These are phyloP conservation scores for Colistium nudipinnis DNA, from an alignment of 2,113 vertebrate species.

Conservation along the genomic window DNA sequence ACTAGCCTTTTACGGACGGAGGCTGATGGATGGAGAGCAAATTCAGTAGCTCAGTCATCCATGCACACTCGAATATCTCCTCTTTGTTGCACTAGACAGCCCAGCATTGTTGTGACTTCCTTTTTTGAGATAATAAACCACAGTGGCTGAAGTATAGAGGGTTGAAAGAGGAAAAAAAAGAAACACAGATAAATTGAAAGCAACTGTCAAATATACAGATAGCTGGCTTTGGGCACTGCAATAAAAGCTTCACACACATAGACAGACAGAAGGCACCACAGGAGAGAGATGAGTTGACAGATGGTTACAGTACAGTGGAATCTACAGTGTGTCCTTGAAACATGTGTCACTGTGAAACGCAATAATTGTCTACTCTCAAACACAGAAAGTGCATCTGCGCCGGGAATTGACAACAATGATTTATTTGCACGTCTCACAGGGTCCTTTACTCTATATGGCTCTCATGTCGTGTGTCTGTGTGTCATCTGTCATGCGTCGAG, in stretches of 20 bases:
- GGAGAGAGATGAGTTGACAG: constrained; percentile 39
- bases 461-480: constrained; percentile 28
- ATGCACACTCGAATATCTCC: neutral
- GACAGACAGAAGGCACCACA: constrained; percentile 13
- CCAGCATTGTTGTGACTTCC: neutral
- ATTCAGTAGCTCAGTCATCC: neutral
- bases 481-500: constrained; percentile 52
- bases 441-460: constrained; percentile 41
- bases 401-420: constrained; percentile 57
- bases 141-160: neutral
- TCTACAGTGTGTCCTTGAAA: constrained; percentile 62
- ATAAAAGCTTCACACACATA: constrained; percentile 9
- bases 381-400: constrained; percentile 29
- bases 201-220: constrained; percentile 22
- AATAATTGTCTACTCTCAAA: constrained; percentile 59
- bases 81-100: neutral
- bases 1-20: neutral
- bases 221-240: neutral
- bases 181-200: constrained; percentile 11
- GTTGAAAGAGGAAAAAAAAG: too few relatives aligned
- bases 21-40: neutral
- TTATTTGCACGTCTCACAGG: constrained; percentile 60
- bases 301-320: constrained; percentile 30
- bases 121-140: neutral
- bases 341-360: constrained; percentile 39